Percentiles rank a stretch among this genome's conserved stretches.
Evolutionary conservation across 2,888 invertebrate genomes (phyloP).

Genomic region (Drosophila anomalipes): DNA sequence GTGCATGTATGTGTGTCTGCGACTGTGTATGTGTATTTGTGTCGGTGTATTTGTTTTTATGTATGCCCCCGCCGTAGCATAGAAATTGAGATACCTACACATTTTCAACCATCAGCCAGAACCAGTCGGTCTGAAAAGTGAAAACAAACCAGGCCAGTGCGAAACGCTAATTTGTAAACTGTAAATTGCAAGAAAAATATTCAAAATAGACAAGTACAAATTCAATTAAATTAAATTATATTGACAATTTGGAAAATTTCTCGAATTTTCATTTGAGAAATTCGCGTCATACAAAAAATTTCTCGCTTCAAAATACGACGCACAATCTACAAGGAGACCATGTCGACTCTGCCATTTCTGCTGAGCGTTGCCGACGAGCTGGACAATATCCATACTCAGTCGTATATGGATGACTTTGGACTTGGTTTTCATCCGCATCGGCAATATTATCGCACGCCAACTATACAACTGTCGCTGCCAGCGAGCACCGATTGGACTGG

Average conservation of each 20-base stretch:
- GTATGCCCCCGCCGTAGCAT: slow-evolving; percentile 60
- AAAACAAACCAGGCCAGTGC: slow-evolving; percentile 53
- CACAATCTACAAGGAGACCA: slow-evolving; percentile 63
- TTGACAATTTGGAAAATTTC: not conserved
- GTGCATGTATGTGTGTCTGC: slow-evolving; percentile 7
- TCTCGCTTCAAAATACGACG: slow-evolving; percentile 35
- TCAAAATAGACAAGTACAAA: slow-evolving; percentile 5
- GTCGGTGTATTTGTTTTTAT: slow-evolving; percentile 12
- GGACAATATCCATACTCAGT: slow-evolving; percentile 84
- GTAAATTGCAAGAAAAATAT: not conserved
- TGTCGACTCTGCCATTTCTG: slow-evolving; percentile 85
- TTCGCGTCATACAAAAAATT: not conserved
- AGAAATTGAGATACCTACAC: slow-evolving; percentile 67
- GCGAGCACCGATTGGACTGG: slow-evolving; percentile 84
- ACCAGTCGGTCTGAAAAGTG: slow-evolving; percentile 46
- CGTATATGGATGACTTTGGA: slow-evolving; percentile 85
- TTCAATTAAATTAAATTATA: not conserved
- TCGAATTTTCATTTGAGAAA: not conserved
- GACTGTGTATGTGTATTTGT: slow-evolving; percentile 6
- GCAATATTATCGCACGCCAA: slow-evolving; percentile 84
- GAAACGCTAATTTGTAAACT: slow-evolving; percentile 8
- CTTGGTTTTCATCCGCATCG: slow-evolving; percentile 85
- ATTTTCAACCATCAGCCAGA: slow-evolving; percentile 43
- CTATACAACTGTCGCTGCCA: slow-evolving; percentile 84
- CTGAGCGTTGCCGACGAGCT: slow-evolving; percentile 85